Base-by-base conservation (phyloP, 2,113 vertebrate species). In the Engraulis encrasicolus region DNA sequence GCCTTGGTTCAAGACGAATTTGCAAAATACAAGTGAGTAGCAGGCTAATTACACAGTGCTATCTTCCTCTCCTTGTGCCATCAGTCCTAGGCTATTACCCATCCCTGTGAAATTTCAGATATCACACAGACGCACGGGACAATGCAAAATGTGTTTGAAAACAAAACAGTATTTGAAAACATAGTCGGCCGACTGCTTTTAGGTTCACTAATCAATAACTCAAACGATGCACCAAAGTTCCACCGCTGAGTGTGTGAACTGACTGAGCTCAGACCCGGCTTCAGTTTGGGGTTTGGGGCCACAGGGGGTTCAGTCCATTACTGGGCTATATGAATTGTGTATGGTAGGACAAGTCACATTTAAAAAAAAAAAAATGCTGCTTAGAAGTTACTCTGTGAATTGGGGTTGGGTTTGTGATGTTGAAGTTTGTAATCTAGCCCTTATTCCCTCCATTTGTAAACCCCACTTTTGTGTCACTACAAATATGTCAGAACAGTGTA, bases 11-110 rank as follows among this genome's bases (percentile, higher is more conserved):
- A 95, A 78, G 96, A 97, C 90, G 91, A 92, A 85, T 95, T 95
- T 0, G 86, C 95, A 17, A 96, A 96, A 84, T 94, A 94, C 80
- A 96, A 95, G 97, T 98, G 88, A 97, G 96, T 96, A 90, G 15
- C 14, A 23, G 40, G 40, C 40, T 45, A 19, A 23, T 74, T 58
- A 15, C 38, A 15, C 50, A 49, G 66, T n/a, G 18, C 50, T 79
- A 27, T 84, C 45, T 66, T 12, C n/a, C 45, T 31, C 40, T 18
- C 6, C 15, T 34, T 74, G 66, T 74, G 40, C 40, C 27, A 4
- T 15, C 66, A 74, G 27, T 74, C n/a, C n/a, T n/a, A 11, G 19
- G 5, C 58, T 23, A 61, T 0, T 36, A 45, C 3, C 3, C 9
- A 45, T 9, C 40, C 40, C 3, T 45, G 40, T 45, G 40, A 45